These are phyloP conservation scores for Periphyllus acericola DNA, from an alignment of 2,888 invertebrate species.

Conservation along the genomic window DNA sequence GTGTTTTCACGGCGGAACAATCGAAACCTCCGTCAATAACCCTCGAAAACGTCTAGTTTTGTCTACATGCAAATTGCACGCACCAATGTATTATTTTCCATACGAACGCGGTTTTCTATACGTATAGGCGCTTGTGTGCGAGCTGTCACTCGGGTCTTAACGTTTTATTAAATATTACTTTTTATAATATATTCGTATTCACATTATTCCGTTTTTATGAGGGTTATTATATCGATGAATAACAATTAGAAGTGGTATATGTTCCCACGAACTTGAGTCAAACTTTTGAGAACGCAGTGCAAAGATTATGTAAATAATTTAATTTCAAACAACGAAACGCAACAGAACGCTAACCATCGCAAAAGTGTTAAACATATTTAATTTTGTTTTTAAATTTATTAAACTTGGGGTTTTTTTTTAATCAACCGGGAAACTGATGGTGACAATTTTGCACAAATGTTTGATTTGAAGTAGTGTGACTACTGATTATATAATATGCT, in stretches of 20 bases:
- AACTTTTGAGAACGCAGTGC: constrained; percentile 8
- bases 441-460: too few relatives aligned
- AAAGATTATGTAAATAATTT: constrained; percentile 34
- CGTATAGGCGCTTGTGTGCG: not conserved
- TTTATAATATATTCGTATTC: not conserved
- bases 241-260: not conserved
- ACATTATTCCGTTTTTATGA: not conserved
- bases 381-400: too few relatives aligned
- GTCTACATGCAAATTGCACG: not conserved
- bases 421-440: too few relatives aligned
- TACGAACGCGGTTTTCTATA: too few relatives aligned
- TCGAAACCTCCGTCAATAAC: not conserved
- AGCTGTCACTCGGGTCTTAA: too few relatives aligned
- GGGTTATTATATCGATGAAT: constrained; percentile 1
- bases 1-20: not conserved
- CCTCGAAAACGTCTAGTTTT: constrained; percentile 9
- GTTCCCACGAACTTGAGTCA: constrained; percentile 12
- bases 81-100: not conserved
- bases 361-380: not conserved
- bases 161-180: not conserved
- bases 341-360: constrained; percentile 9
- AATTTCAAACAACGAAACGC: constrained; percentile 6
- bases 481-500: too few relatives aligned
- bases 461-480: too few relatives aligned
- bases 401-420: not conserved